phyloP scores from a whole-genome alignment of 2,888 invertebrate species.

The Biston stratarius region DNA sequence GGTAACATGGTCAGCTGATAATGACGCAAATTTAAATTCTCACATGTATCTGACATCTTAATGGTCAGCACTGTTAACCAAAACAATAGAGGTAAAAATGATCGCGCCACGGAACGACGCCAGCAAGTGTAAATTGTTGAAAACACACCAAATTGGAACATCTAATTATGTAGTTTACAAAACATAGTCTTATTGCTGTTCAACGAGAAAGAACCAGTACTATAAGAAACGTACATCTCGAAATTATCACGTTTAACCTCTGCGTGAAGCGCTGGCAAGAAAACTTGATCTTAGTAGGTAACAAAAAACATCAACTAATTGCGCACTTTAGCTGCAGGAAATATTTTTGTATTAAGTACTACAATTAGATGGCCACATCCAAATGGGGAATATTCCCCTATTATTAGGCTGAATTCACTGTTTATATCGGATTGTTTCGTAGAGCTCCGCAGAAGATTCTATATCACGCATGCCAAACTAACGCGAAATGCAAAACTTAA shows the following conservation, averaged over 20 bases:
- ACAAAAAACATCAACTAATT: slow-evolving; percentile 65
- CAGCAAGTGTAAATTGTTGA: slow-evolving; percentile 64
- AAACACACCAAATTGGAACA: slow-evolving; percentile 58
- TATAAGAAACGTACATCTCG: slow-evolving; percentile 53
- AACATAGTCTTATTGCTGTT: slow-evolving; percentile 61
- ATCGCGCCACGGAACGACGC: slow-evolving; percentile 56
- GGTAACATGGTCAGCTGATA: slow-evolving; percentile 32
- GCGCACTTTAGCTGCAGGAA: slow-evolving; percentile 64
- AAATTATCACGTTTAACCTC: slow-evolving; percentile 66
- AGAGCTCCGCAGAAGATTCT: slow-evolving; percentile 48
- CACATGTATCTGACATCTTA: slow-evolving; percentile 47
- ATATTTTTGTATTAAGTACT: slow-evolving; percentile 53
- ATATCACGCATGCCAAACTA: slow-evolving; percentile 53
- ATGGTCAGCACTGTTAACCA: slow-evolving; percentile 52
- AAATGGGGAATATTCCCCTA: slow-evolving; percentile 41
- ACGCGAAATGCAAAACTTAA: slow-evolving; percentile 44
- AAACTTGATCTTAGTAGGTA: slow-evolving; percentile 55
- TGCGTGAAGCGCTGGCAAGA: slow-evolving; percentile 59
- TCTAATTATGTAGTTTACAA: slow-evolving; percentile 56
- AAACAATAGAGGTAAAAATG: slow-evolving; percentile 60
- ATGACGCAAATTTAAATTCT: slow-evolving; percentile 44
- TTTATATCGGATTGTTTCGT: slow-evolving; percentile 50
- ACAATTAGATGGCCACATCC: slow-evolving; percentile 48
- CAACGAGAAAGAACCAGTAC: slow-evolving; percentile 58
- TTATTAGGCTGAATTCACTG: slow-evolving; percentile 46